Evolutionary conservation across 2,113 vertebrate genomes (phyloP), one percentile per base, ranked within the genome.

Genomic region (Poecile atricapillus): DNA sequence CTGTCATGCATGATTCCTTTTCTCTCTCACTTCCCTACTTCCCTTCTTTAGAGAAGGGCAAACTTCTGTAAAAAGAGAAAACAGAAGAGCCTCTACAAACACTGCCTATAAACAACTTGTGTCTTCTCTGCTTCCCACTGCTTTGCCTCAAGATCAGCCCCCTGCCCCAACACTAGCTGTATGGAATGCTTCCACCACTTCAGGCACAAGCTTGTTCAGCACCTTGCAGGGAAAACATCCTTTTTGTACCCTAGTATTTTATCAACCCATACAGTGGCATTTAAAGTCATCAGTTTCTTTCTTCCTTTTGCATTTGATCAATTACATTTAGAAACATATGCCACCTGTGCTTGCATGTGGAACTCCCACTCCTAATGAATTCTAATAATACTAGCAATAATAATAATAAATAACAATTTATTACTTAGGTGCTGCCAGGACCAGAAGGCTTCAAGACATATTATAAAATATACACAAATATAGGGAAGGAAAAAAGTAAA

Each of bases 341-440:
- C 59, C 85, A 92, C 85, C 82, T 83, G 75, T 70, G 64, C 63
- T 83, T 88, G 35, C 68, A 83, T 80, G 71, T 64, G 35, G n/a
- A 88, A 86, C 68, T 77, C 87, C 82, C 59, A 74, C 59, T 86
- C 15, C 21, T n/a, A 71, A 47, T 63, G n/a, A 88, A 64, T 83
- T 90, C 79, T 84, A 92, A 47, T 64, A 94, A 88, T 86, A 93
- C 24, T 47, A 83, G 47, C 68, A 93, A 67, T 75, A 94, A 85
- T 75, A 94, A 85, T 80, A 93, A 95, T 85, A 88, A 90, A 55
- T 86, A 93, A 70, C 1, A 2, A 56, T 60, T 86, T 52, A 53
- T 63, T 92, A 94, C 15, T 63, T 81, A 83, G 15, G 44, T 75
- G 60, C 30, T 93, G 44, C 46, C 55, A 85, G 46, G 35, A 89